A percentile compares a stretch with the other conserved stretches of the same genome.
Conservation (phyloP, 2,113 vertebrate species). For the Cynoglossus semilaevis region DNA sequence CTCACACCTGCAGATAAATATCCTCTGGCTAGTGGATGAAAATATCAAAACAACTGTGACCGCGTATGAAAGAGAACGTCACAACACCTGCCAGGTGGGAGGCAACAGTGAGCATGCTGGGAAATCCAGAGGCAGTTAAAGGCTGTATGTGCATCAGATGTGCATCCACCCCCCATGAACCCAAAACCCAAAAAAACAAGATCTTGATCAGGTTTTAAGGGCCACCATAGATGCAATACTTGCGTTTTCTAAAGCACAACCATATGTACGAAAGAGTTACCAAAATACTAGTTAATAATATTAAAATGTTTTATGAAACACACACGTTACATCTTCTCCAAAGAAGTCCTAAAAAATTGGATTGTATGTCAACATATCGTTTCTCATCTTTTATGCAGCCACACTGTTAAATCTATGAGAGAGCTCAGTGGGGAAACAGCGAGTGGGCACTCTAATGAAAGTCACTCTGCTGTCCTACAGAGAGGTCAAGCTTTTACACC, state of each 20-base stretch:
- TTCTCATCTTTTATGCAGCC: conserved; percentile 45
- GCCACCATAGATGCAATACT: neutral
- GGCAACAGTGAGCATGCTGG: conserved; percentile 57
- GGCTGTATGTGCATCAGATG: conserved; percentile 1
- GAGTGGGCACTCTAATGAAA: conserved; percentile 66
- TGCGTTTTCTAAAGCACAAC: neutral
- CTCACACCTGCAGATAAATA: conserved; percentile 71
- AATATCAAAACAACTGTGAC: conserved; percentile 74
- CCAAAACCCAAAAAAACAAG: too few relatives aligned
- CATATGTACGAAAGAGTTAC: too few relatives aligned
- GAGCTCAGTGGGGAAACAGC: conserved; percentile 56
- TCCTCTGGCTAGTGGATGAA: conserved; percentile 69
- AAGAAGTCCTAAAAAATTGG: conserved; percentile 23
- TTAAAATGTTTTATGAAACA: neutral
- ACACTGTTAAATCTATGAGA: conserved; percentile 44
- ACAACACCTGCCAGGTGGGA: conserved; percentile 49
- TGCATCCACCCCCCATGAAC: conserved; percentile 1
- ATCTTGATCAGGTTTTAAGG: too few relatives aligned
- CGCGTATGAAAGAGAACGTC: conserved; percentile 51
- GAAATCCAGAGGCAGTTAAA: conserved; percentile 52
- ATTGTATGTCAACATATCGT: conserved; percentile 27
- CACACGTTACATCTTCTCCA: conserved; percentile 23
- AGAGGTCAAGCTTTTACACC: conserved; percentile 75
- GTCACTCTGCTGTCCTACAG: conserved; percentile 68
- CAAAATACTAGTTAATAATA: neutral